phyloP scores from a whole-genome alignment of 2,797 vertebrate genomes.

The Phrynocephalus guinanensis region DNA sequence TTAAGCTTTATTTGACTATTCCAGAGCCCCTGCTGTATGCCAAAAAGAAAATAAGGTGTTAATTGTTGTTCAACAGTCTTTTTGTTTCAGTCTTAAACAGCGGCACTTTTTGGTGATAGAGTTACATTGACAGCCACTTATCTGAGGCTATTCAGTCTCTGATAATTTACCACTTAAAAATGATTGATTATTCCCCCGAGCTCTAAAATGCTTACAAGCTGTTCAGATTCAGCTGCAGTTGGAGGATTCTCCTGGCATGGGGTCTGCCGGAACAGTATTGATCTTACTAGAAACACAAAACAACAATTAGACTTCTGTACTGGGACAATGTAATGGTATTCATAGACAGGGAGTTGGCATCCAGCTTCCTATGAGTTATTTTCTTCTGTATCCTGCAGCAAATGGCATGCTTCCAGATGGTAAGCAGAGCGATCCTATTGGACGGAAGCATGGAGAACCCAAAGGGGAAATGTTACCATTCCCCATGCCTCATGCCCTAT shows the following conservation, averaged over 20 bases:
- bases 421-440: not conserved
- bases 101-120: not conserved
- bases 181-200: not conserved
- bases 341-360: not conserved
- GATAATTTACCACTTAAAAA: not conserved
- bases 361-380: not conserved
- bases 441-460: not conserved
- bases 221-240: not conserved
- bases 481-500: not conserved
- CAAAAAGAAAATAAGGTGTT: not conserved
- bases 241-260: constrained; percentile 2
- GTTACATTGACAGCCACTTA: not conserved
- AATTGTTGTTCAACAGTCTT: not conserved
- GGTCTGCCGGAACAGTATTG: constrained; percentile 1
- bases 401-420: not conserved
- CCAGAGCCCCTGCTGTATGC: not conserved
- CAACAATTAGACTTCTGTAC: not conserved
- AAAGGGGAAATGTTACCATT: not conserved
- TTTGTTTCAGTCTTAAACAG: not conserved
- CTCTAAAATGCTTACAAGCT: not conserved
- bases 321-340: not conserved
- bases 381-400: constrained; percentile 8
- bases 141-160: constrained; percentile 14
- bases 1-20: not conserved
- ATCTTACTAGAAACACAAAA: not conserved